Evolutionary conservation across 1,140 invertebrate species (phyloP), one percentile per base, ranked within the genome.

Genomic region (Theocolax elegans): DNA sequence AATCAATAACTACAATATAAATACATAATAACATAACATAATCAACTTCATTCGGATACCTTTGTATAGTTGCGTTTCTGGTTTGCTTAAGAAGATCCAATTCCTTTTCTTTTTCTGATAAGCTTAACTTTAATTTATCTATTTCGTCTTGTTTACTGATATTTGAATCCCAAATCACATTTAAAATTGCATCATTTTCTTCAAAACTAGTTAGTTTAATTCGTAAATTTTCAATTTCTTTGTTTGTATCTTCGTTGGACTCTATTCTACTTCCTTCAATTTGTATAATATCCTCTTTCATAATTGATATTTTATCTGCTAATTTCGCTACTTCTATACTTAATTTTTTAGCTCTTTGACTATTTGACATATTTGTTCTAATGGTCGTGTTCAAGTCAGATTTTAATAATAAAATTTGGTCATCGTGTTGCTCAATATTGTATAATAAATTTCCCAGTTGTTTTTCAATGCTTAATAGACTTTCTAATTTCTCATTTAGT

Each of bases 61-160:
- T 81, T 46, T 76, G 44, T 56, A 80, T 75, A 27, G 73, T 76
- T 1, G 63, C 59, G 25, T 80, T 75, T 42, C 67, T 71, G 53
- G 78, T 78, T 60, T 72, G 74, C 62, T 71, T 81, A 7, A 80
- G 71, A 15, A 76, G 40, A 12, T 38, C 21, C 42, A 79, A 68
- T 71, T 82, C 76, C 29, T 63, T 44, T 44, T 81, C 74, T 27
- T 79, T 79, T 17, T 79, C 64, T 10, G 73, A 29, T 19, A 83
- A 19, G 29, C 76, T 68, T 27, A 64, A 15, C 54, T 77, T 80
- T 27, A 84, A 65, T 64, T 59, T 67, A 17, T 76, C 60, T 44
- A 80, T 31, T 68, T 81, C 74, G 27, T 60, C 46, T 4, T 74
- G 67, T 27, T 72, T 77, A 12, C 71, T 60, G 25, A 76, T 67